A percentile compares a stretch with the other conserved stretches of the same genome.
These are phyloP conservation scores for Spinus pinus DNA, from an alignment of 2,797 vertebrate genomes.

Conservation along the genomic window DNA sequence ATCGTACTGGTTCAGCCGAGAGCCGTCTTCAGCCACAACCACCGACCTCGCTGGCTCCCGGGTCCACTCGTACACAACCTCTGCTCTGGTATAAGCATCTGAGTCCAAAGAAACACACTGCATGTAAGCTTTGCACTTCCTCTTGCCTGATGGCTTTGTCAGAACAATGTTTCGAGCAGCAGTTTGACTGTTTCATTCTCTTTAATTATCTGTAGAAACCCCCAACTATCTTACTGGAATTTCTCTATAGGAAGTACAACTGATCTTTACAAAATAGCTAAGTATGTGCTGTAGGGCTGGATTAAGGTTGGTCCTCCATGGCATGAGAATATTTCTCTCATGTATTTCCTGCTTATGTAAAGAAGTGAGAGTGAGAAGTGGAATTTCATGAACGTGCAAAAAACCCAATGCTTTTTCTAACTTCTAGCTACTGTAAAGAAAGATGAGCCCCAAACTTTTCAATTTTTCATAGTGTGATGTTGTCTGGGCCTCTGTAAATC, in stretches of 20 bases:
- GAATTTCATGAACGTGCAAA: neutral
- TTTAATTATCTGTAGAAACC: neutral
- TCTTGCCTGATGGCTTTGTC: neutral
- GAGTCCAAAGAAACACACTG: neutral
- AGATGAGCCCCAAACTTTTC: neutral
- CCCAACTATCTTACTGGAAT: neutral
- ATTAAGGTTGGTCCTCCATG: neutral
- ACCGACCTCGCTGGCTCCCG: conserved; percentile 91
- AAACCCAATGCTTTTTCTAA: neutral
- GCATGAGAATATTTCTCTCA: neutral
- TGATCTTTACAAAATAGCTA: neutral
- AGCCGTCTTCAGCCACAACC: conserved; percentile 96
- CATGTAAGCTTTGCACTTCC: neutral
- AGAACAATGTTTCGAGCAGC: neutral
- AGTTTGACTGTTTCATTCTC: neutral
- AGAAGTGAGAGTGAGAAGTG: neutral
- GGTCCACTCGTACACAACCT: conserved; percentile 97
- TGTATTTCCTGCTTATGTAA: neutral
- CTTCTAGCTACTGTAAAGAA: neutral
- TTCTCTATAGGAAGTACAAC: neutral
- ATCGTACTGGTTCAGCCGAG: conserved; percentile 96
- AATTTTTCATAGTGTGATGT: neutral
- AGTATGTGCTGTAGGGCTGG: neutral
- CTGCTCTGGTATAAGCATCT: conserved; percentile 97
- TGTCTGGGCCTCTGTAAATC: neutral